Base-by-base conservation (phyloP, 2,797 vertebrate genomes). In the Gymnodraco acuticeps region DNA sequence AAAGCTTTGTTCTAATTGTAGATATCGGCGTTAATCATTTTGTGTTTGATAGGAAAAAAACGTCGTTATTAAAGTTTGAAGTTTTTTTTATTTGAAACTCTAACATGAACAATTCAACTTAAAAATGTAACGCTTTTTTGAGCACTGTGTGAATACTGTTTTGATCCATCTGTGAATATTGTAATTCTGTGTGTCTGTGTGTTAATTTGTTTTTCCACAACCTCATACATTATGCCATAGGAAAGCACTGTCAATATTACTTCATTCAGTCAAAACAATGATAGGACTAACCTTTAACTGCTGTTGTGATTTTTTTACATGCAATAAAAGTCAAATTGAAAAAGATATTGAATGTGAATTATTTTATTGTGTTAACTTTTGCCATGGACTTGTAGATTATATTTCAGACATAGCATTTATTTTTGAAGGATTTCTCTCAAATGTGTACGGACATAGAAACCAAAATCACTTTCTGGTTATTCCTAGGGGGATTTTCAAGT, bases 151-250 rank as follows among this genome's bases (percentile, higher is more conserved):
- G 69, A 27, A 5, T 64, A 41, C 1, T 15, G 2, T 71, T 69
- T 27, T 42, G 27, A 9, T 33, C 31, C 47, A 48, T 66, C 9
- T 73, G 15, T 81, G 42, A 27, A 67, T 3, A 41, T 19, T 70
- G 7, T 53, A 19, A 63, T 72, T 27, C 51, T 58, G 41, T 66
- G 60, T 70, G 31, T 70, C 0, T 47, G 23, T 41, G 12, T 75
- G 13, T 15, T 15, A 46, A 56, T 9, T 41, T n/a, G 14, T 33
- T 42, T 3, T 16, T 20, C 2, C 23, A 9, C 5, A 2, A 41
- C 1, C 55, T 23, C 19, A 19, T 58, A 5, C 0, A 31, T 50
- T 12, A 12, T 5, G 7, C 59, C 3, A 16, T n/a, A 38, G 43
- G 19, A 0, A 3, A 8, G 12, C 7, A 1, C 33, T 38, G 10